phyloP scores from a whole-genome alignment of 2,888 invertebrate species.

The Desoria tigrina region DNA sequence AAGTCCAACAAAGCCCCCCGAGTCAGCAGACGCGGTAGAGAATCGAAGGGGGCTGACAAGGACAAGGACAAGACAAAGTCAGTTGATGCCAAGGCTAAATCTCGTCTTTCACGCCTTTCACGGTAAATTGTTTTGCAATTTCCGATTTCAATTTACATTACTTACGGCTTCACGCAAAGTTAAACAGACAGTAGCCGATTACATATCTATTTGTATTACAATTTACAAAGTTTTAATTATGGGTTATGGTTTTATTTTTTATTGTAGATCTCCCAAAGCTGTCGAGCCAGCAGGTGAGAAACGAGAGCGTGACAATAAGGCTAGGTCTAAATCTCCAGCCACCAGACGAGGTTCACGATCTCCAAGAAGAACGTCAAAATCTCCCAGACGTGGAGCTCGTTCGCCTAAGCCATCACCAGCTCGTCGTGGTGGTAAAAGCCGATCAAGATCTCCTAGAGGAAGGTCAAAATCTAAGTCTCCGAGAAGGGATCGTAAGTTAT shows the following conservation, averaged over 20 bases:
- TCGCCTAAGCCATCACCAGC: slow-evolving; percentile 42
- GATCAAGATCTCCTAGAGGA: slow-evolving; percentile 62
- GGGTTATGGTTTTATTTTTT: too few species aligned
- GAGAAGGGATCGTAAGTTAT: slow-evolving; percentile 38
- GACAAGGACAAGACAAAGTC: slow-evolving; percentile 12
- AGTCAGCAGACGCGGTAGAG: slow-evolving; percentile 33
- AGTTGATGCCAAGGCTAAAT: neutral
- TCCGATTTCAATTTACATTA: too few species aligned
- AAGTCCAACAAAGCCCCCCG: slow-evolving; percentile 20
- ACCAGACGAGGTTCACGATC: slow-evolving; percentile 21
- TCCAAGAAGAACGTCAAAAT: slow-evolving; percentile 30
- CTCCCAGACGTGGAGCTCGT: slow-evolving; percentile 30
- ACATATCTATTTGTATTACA: too few species aligned
- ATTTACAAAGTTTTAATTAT: too few species aligned
- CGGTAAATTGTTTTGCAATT: too few species aligned
- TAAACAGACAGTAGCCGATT: too few species aligned
- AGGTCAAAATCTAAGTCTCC: slow-evolving; percentile 51
- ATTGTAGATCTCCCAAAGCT: slow-evolving; percentile 18
- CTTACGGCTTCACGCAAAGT: too few species aligned
- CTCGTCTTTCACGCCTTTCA: neutral
- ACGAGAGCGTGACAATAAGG: slow-evolving; percentile 37
- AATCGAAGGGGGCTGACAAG: slow-evolving; percentile 3
- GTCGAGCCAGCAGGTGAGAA: slow-evolving; percentile 35
- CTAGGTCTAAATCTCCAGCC: slow-evolving; percentile 11
- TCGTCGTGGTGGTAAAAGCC: slow-evolving; percentile 27